These are phyloP conservation scores for Laticauda colubrina DNA, from an alignment of 2,113 vertebrate genomes.

Conservation along the genomic window DNA sequence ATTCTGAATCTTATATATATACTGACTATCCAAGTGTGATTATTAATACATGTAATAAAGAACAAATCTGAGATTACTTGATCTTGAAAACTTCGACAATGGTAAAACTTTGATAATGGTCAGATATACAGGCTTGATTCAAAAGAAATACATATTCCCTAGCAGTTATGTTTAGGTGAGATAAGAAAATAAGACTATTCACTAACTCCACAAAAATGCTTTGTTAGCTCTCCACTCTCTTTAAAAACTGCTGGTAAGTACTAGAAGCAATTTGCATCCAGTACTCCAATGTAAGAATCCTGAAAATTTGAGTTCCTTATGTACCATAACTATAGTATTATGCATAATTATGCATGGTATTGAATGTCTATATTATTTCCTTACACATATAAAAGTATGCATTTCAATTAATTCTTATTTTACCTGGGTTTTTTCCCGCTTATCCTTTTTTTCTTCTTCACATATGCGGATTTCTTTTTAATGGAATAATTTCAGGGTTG, in stretches of 20 bases:
- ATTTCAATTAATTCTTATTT: background rate
- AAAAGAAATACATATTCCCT: slow-evolving; percentile 51
- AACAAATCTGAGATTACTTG: slow-evolving; percentile 31
- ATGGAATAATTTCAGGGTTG: background rate
- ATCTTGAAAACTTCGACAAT: slow-evolving; percentile 9
- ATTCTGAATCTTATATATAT: slow-evolving; percentile 21
- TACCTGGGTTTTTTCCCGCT: too few relatives aligned
- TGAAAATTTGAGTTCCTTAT: background rate
- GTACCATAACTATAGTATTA: background rate
- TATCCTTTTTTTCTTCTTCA: background rate
- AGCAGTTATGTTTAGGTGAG: slow-evolving; percentile 49
- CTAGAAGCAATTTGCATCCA: background rate
- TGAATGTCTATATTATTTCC: background rate
- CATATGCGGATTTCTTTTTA: background rate
- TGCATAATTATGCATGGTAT: background rate
- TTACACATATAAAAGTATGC: background rate
- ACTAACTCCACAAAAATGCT: background rate
- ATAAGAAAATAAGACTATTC: background rate
- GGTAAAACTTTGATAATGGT: slow-evolving; percentile 1
- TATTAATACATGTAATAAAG: slow-evolving; percentile 37
- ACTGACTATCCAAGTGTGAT: slow-evolving; percentile 22
- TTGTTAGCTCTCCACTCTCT: background rate
- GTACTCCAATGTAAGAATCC: background rate
- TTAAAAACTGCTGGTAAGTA: background rate
- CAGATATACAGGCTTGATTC: slow-evolving; percentile 33